phyloP scores from a whole-genome alignment of 2,113 vertebrate genomes.

The Tenebrosternarchus preto region DNA sequence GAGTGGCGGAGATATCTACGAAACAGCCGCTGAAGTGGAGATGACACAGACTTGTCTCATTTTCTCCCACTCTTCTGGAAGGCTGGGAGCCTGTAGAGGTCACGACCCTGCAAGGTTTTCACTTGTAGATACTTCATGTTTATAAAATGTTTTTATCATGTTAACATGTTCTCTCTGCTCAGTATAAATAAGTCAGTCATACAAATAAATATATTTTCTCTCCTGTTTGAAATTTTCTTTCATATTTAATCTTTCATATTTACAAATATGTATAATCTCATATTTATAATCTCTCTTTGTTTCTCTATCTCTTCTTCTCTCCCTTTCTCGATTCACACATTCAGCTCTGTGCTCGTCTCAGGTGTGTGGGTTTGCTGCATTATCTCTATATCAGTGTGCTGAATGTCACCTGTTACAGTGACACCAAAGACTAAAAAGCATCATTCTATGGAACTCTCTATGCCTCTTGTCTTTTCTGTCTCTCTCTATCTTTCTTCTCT shows the following conservation, averaged over 20 bases:
- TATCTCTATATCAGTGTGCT: conserved; percentile 46
- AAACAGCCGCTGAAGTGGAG: not conserved
- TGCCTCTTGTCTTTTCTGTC: not conserved
- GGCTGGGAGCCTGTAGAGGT: not conserved
- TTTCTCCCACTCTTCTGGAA: conserved; percentile 24
- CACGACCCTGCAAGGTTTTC: not conserved
- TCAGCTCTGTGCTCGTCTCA: conserved; percentile 32
- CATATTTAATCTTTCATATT: too few species aligned
- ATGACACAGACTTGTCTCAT: conserved; percentile 19
- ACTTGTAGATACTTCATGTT: not conserved
- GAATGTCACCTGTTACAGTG: conserved; percentile 27
- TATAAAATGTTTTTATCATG: too few species aligned
- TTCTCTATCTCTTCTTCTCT: too few species aligned
- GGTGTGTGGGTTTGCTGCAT: conserved; percentile 6
- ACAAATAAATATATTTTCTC: too few species aligned
- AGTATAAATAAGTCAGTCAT: too few species aligned
- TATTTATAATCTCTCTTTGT: too few species aligned
- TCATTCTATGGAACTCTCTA: conserved; percentile 19
- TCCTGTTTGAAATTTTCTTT: too few species aligned
- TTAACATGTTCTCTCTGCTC: too few species aligned
- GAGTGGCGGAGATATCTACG: conserved; percentile 14
- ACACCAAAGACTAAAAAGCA: conserved; percentile 29
- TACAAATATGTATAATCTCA: too few species aligned
- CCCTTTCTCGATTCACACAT: not conserved
- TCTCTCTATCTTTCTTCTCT: conserved; percentile 14